Base-by-base conservation (phyloP, 1,140 invertebrate genomes). In the Drosophila parvula region DNA sequence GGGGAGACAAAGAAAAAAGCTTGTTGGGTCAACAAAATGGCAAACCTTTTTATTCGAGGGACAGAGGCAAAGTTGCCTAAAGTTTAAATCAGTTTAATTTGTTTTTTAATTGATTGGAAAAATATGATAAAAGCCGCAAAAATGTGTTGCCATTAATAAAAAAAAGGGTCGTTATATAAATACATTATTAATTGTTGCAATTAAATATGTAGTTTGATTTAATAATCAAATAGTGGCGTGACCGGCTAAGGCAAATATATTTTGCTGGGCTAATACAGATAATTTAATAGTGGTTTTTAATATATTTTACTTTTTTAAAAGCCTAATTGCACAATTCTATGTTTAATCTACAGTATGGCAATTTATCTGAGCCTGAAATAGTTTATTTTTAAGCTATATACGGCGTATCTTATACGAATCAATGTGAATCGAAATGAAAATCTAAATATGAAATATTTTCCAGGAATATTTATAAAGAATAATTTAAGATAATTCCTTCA, bases 41-140 rank as follows among this genome's bases (percentile, higher is more conserved):
- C 27, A 36, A 43, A 28, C 22, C 38, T 38, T 55, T 38, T 68
- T 18, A 28, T n/a, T 22, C 14, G 28, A 43, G 65, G 65, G 32
- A 40, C 32, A 4, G 16, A 53, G 12, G 9, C 28, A 51, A 8
- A 18, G 16, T 40, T 34, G 34, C 18, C 14, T 6, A 47, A 48
- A 40, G n/a, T 65, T 69, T 22, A 10, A 45, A 67, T 45, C 5
- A 40, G 11, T 44, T 50, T 14, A n/a, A 44, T 28, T 11, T n/a
- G 12, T n/a, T 11, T 58, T 48, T 58, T 30, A 48, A 34, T 71
- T 36, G 67, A 71, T 71, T 48, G 44, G 22, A 43, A 58, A 71
- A 71, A 41, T 18, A 36, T 50, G 43, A 70, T 36, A 70, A 14
- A 70, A 14, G 14, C 9, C 8, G 6, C 27, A 44, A 3, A 32